phyloP scores from a whole-genome alignment of 2,888 invertebrate species.

The Prosopocoilus inquinatus region DNA sequence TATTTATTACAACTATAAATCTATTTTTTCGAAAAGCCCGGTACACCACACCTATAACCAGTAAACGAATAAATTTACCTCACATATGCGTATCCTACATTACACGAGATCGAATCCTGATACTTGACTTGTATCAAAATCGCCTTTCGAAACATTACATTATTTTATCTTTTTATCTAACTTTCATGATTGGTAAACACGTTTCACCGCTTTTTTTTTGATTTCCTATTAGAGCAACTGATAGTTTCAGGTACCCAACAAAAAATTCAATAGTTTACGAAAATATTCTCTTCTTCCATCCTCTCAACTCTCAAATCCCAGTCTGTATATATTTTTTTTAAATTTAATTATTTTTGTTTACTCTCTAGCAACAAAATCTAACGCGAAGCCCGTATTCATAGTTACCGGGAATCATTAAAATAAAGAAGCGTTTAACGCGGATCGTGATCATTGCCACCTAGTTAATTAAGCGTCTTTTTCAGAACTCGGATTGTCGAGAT shows the following conservation, averaged over 20 bases:
- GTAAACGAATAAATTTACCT: constrained; percentile 27
- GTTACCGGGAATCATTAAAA: constrained; percentile 44
- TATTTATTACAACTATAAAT: constrained; percentile 37
- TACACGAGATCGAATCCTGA: constrained; percentile 8
- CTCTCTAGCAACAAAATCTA: constrained; percentile 6
- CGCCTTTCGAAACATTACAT: neutral
- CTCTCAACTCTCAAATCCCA: too few relatives aligned
- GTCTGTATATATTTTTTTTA: too few relatives aligned
- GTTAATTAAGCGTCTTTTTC: constrained; percentile 33
- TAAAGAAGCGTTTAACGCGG: constrained; percentile 31
- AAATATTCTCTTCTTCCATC: too few relatives aligned
- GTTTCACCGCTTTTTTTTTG: too few relatives aligned
- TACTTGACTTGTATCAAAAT: neutral
- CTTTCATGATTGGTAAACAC: too few relatives aligned
- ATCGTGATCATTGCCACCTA: constrained; percentile 39
- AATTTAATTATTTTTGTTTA: neutral
- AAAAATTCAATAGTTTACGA: too few relatives aligned
- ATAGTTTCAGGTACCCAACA: too few relatives aligned
- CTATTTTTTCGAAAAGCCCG: constrained; percentile 33
- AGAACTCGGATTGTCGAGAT: constrained; percentile 7
- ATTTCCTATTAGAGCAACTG: too few relatives aligned
- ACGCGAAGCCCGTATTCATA: constrained; percentile 40
- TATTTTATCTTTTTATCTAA: too few relatives aligned
- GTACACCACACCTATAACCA: constrained; percentile 27
- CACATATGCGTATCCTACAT: constrained; percentile 23